Base-by-base conservation (phyloP, 2,888 invertebrate genomes). In the Tuberolachnus salignus region DNA sequence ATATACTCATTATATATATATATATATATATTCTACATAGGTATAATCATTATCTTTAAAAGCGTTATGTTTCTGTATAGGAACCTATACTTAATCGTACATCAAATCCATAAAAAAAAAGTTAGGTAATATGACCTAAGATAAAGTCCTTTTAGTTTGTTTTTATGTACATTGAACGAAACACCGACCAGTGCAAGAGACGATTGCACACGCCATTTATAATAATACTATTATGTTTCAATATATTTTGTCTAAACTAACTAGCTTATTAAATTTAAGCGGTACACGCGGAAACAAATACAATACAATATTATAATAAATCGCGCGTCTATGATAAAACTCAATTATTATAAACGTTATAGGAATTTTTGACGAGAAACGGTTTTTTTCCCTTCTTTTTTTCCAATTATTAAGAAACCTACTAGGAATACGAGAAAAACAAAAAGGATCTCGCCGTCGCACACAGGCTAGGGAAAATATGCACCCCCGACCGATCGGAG, bases 81-180 rank as follows among this genome's bases (percentile, higher is more conserved):
- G 34, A 34, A 34, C 34, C 34, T 4, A 34, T 34, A 34, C 34
- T 23, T 72, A 34, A 51, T 51, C 16, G 34, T 51, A 34, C 23
- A 34, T 34, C 34, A 16, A 53, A 74, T 23, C n/a, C 1, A 63
- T 21, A n/a, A n/a, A n/a, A n/a, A 71, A 49, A 49, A 61, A 61
- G 26, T 72, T 61, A 51, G 34, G 61, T 61, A 74, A 74, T 64
- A 63, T 53, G 51, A 63, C 73, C 73, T 63, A 73, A 63, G 61
- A 63, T 73, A 63, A 34, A 63, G 51, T 73, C 19, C 8, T 63
- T 34, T n/a, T 53, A 42, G 16, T 73, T 64, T 74, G 23, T 74
- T 74, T 42, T 74, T 53, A 64, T 74, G 64, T 53, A 53, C 53
- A 44, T 53, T 64, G 23, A 70, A 55, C 55, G 70, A 55, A 70